These are phyloP conservation scores for Calidris pugnax DNA, from an alignment of 2,113 vertebrate genomes.

Conservation along the genomic window DNA sequence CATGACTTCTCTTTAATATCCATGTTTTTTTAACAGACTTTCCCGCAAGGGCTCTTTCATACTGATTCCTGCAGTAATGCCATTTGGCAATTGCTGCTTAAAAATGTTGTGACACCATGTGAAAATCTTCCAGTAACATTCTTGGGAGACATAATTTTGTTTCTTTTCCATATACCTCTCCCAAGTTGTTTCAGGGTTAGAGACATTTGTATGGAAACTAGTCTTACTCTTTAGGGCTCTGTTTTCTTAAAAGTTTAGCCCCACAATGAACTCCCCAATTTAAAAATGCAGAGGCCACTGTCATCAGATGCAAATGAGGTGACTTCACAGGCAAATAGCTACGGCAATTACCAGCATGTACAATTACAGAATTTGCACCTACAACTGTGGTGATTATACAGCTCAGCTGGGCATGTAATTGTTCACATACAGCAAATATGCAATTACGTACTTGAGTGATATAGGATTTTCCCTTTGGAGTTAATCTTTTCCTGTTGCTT, in stretches of 20 bases:
- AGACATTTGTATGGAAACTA: not conserved
- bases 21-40: not conserved
- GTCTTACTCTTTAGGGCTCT: not conserved
- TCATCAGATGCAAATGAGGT: not conserved
- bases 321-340: not conserved
- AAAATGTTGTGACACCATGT: not conserved
- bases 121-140: conserved; percentile 33
- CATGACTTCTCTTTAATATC: not conserved
- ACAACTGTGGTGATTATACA: not conserved
- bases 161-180: not conserved
- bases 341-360: not conserved
- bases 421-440: not conserved
- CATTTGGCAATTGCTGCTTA: not conserved
- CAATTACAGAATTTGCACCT: not conserved
- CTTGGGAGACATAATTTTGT: not conserved
- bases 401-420: not conserved
- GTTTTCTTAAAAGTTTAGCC: not conserved
- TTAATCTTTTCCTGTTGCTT: conserved; percentile 29
- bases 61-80: not conserved
- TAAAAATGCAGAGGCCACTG: not conserved
- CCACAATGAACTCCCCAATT: not conserved
- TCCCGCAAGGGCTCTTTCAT: not conserved
- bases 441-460: not conserved
- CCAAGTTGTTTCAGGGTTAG: not conserved
- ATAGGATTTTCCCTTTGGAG: conserved; percentile 20